phyloP scores from a whole-genome alignment of 2,888 invertebrate genomes.

The Malthinus flaveolus region DNA sequence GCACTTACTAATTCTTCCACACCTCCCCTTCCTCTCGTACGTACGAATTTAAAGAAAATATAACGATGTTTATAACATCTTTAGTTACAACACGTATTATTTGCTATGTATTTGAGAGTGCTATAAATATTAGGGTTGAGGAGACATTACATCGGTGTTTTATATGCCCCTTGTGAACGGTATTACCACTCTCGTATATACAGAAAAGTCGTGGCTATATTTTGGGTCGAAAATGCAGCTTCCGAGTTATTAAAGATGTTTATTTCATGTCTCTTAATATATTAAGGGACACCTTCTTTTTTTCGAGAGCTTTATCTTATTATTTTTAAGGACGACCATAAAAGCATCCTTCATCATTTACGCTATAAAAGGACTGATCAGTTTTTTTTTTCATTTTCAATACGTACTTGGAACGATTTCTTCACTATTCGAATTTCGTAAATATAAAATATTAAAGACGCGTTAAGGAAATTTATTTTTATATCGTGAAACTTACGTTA shows the following conservation, averaged over 20 bases:
- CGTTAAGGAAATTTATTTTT: too few relatives aligned
- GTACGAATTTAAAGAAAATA: too few relatives aligned
- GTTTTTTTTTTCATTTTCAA: too few relatives aligned
- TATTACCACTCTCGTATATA: slow-evolving; percentile 25
- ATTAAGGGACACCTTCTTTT: neutral
- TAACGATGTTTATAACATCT: neutral
- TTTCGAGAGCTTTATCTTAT: neutral
- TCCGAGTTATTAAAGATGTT: slow-evolving; percentile 25
- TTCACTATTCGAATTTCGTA: too few relatives aligned
- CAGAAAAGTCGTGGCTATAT: slow-evolving; percentile 15
- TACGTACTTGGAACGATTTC: too few relatives aligned
- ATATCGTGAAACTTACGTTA: too few relatives aligned
- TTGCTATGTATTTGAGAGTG: slow-evolving; percentile 24
- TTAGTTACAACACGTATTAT: slow-evolving; percentile 7
- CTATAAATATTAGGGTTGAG: slow-evolving; percentile 33
- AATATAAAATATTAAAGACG: too few relatives aligned
- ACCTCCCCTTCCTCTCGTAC: too few relatives aligned
- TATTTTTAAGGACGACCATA: too few relatives aligned
- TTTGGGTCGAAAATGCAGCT: slow-evolving; percentile 10
- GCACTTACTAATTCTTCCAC: too few relatives aligned
- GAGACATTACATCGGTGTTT: slow-evolving; percentile 30
- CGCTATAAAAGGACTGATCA: too few relatives aligned
- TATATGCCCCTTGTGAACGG: slow-evolving; percentile 30
- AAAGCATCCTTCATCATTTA: too few relatives aligned
- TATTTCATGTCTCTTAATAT: slow-evolving; percentile 18